Percentiles rank a stretch among this genome's conserved stretches.
These are phyloP conservation scores for Clepsis dumicolana DNA, from an alignment of 2,888 invertebrate genomes.

Conservation along the genomic window DNA sequence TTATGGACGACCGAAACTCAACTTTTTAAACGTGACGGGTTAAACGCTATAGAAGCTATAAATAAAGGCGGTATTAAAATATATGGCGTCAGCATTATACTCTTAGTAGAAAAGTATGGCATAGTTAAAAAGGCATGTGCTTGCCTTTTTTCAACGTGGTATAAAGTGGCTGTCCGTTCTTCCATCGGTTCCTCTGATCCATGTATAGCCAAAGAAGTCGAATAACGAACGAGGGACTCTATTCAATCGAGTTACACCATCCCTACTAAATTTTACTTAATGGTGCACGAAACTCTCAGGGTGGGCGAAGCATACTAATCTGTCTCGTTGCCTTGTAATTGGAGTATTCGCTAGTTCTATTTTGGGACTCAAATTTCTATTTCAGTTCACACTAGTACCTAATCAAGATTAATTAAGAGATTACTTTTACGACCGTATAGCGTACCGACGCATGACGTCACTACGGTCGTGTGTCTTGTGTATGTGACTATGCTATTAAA, in stretches of 20 bases:
- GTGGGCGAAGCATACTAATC: neutral
- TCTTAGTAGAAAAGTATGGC: no score
- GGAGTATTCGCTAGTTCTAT: constrained; percentile 5
- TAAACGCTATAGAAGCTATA: neutral
- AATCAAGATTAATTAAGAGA: constrained; percentile 2
- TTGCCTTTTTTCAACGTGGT: no score
- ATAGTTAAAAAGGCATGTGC: no score
- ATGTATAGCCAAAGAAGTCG: neutral
- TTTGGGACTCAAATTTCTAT: neutral
- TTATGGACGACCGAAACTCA: neutral
- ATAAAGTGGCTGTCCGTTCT: neutral
- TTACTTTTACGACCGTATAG: neutral
- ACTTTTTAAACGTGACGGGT: neutral
- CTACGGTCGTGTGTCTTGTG: neutral
- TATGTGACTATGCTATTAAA: constrained; percentile 3
- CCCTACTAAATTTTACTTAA: neutral
- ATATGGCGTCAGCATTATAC: neutral
- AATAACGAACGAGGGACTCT: neutral
- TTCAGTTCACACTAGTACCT: constrained; percentile 1
- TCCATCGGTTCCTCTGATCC: neutral
- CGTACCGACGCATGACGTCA: neutral
- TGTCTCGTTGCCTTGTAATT: constrained; percentile 4
- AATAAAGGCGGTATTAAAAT: neutral
- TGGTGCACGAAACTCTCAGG: neutral
- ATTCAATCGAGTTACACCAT: neutral